Percentiles rank a stretch among this genome's conserved stretches.
Evolutionary conservation across 2,113 vertebrate genomes (phyloP).

Genomic region (Mustela lutreola): DNA sequence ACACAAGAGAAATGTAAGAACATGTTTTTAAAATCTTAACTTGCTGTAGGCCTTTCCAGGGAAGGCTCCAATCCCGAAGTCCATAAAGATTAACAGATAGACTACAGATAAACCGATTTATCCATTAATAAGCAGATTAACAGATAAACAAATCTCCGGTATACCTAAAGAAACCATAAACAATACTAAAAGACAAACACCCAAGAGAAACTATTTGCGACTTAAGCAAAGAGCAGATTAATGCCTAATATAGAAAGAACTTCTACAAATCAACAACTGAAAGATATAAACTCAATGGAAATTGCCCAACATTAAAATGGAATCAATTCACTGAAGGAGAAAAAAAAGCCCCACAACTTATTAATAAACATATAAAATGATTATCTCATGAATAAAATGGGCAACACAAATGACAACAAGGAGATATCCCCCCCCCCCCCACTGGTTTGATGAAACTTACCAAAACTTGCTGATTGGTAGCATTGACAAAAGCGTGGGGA

Average conservation of each 20-base stretch:
- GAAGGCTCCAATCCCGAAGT: not conserved
- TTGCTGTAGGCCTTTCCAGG: not conserved
- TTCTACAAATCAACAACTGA: not conserved
- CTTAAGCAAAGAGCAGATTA: not conserved
- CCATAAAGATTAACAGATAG: not conserved
- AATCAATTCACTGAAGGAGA: not conserved
- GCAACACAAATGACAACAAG: not conserved
- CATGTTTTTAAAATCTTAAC: not conserved
- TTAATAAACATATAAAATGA: slow-evolving; percentile 1
- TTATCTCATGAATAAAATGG: not conserved
- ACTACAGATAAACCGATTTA: not conserved
- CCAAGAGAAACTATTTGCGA: slow-evolving; percentile 6
- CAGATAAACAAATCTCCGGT: not conserved
- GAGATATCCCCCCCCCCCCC: not conserved
- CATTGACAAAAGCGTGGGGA: not conserved
- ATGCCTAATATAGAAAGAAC: not conserved
- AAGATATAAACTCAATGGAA: not conserved
- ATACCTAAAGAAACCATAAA: not conserved
- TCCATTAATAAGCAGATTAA: not conserved
- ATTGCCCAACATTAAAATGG: not conserved
- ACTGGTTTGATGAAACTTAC: not conserved
- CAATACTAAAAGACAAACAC: not conserved
- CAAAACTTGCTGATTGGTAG: not conserved
- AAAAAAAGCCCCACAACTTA: not conserved
- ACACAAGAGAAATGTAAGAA: not conserved